phyloP scores from a whole-genome alignment of 2,888 invertebrate species.

The Siphlonurus alternatus region DNA sequence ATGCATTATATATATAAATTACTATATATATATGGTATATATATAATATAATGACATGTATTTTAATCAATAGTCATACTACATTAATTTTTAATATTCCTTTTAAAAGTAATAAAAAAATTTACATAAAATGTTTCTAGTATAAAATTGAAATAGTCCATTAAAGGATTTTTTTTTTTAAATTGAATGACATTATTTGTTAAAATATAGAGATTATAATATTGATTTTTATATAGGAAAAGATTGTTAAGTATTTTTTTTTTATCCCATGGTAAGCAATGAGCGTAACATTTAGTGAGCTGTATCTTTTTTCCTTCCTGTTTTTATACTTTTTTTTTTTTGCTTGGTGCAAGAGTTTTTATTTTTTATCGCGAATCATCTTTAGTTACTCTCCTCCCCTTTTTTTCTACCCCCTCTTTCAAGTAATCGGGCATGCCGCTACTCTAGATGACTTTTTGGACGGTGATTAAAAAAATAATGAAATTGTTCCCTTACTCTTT shows the following conservation, averaged over 20 bases:
- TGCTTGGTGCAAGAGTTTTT: too few species aligned
- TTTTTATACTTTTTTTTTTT: neutral
- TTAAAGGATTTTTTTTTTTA: neutral
- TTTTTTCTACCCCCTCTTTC: neutral
- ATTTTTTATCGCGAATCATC: neutral
- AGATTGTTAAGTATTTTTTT: neutral
- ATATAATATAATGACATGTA: too few species aligned
- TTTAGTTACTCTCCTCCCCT: neutral
- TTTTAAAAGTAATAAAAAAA: neutral
- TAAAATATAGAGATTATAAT: neutral
- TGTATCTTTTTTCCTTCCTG: neutral
- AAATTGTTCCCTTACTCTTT: conserved; percentile 8
- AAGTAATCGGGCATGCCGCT: neutral
- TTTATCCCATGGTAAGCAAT: neutral
- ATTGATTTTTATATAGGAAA: neutral
- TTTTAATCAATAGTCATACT: neutral
- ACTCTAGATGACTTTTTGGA: conserved; percentile 3
- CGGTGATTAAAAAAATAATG: conserved; percentile 12
- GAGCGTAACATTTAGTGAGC: neutral
- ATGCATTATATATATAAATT: too few species aligned
- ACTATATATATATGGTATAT: too few species aligned
- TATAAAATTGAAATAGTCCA: neutral
- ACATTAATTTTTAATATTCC: neutral
- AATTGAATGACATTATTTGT: too few species aligned
- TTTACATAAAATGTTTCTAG: too few species aligned